These are phyloP conservation scores for Noctua fimbriata DNA, from an alignment of 2,888 invertebrate genomes.

Conservation along the genomic window DNA sequence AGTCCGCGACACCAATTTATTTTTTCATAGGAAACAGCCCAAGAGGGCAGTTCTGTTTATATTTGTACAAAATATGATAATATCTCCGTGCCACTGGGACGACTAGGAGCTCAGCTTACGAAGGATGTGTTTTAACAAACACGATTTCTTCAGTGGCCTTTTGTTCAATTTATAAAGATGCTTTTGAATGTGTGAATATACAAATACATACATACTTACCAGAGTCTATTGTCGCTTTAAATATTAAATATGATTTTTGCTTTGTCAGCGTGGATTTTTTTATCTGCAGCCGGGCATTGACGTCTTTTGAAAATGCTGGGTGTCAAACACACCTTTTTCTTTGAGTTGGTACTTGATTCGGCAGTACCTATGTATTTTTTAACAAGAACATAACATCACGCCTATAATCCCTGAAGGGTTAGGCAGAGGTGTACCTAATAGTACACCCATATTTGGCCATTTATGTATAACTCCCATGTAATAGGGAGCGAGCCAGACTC, in stretches of 20 bases:
- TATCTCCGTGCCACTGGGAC: constrained; percentile 45
- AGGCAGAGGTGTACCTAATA: no score
- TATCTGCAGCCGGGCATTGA: background rate
- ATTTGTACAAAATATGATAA: constrained; percentile 64
- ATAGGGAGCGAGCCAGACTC: no score
- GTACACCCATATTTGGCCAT: no score
- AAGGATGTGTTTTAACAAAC: constrained; percentile 49
- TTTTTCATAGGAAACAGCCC: constrained; percentile 42
- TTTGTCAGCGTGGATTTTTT: background rate
- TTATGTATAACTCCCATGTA: no score
- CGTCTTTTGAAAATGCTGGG: background rate
- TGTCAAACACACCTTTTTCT: background rate
- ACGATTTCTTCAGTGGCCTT: constrained; percentile 40
- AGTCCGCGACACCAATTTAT: constrained; percentile 49
- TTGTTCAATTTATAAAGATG: constrained; percentile 49
- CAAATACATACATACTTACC: background rate
- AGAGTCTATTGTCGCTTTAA: constrained; percentile 4
- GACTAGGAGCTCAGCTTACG: constrained; percentile 11
- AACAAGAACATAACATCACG: background rate
- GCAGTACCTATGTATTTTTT: background rate
- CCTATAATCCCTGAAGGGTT: no score
- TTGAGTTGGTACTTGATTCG: background rate
- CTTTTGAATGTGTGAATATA: constrained; percentile 25
- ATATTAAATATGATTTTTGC: constrained; percentile 1
- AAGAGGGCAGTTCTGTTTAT: constrained; percentile 55